Base-by-base conservation (phyloP, 2,113 vertebrate species). In the Mirounga angustirostris region DNA sequence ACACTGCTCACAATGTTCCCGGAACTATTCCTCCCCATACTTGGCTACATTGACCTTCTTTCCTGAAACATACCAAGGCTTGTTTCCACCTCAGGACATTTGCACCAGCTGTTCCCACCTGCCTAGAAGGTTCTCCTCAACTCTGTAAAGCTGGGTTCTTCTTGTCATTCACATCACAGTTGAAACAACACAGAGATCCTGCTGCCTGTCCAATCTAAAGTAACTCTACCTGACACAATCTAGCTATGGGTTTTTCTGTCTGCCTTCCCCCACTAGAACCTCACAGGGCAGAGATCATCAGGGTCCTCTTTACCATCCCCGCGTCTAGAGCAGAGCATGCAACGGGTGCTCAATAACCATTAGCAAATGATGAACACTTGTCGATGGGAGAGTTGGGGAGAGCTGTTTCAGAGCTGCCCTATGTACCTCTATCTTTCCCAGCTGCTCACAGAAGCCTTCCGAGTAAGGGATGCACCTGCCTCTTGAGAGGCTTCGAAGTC, bases 401-500 rank as follows among this genome's bases (percentile, higher is more conserved):
- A 4, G n/a, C 50, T 0, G 5, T 16, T 19, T 30, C 7, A 30
- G 43, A 2, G 2, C 0, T 2, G 2, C 18, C 1, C 67, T 5
- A 2, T 0, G 33, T 4, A 19, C 22, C 14, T 28, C 69, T 30
- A 26, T n/a, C 11, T 28, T 18, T 59, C 43, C 50, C 54, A 14
- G 26, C 61, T 8, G 24, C 43, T 71, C 13, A 11, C 11, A 59
- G 54, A 26, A 61, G 69, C 50, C 14, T 6, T 33, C 69, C 2
- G 18, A 0, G 33, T 26, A 11, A 26, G 13, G 19, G 5, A 5
- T 0, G 21, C 2, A 4, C 0, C 0, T 24, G 61, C 46, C 50
- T 61, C 69, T n/a, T 1, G 58, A 61, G 26, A 67, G 50, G 22
- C 59, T 61, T 3, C 2, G 33, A 36, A 1, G 54, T 26, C 54